Evolutionary conservation across 2,113 vertebrate species (phyloP).

Genomic region (zebrafish (Danio rerio)): GRCz12tu NC_133194.1:10607501-10608000

Average conservation of each 20-base stretch:
- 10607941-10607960: constrained; percentile 35
- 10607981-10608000: constrained; percentile 54
- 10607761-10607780: constrained; percentile 34
- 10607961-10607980: constrained; percentile 39
- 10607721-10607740: constrained; percentile 16
- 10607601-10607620: background rate
- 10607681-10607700: background rate
- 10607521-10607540: constrained; percentile 21
- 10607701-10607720: constrained; percentile 14
- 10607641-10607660: background rate
- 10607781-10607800: constrained; percentile 41
- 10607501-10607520: constrained; percentile 32
- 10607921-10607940: constrained; percentile 38
- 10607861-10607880: background rate
- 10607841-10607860: constrained; percentile 45
- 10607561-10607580: constrained; percentile 25
- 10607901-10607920: constrained; percentile 13
- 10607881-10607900: constrained; percentile 7
- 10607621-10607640: constrained; percentile 30
- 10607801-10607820: constrained; percentile 24
- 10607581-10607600: constrained; percentile 18
- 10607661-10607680: background rate
- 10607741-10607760: constrained; percentile 22
- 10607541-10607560: constrained; percentile 2
- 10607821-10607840: constrained; percentile 1